Base-by-base conservation (phyloP, 2,888 invertebrate genomes). In the Polyommatus iphigenia region DNA sequence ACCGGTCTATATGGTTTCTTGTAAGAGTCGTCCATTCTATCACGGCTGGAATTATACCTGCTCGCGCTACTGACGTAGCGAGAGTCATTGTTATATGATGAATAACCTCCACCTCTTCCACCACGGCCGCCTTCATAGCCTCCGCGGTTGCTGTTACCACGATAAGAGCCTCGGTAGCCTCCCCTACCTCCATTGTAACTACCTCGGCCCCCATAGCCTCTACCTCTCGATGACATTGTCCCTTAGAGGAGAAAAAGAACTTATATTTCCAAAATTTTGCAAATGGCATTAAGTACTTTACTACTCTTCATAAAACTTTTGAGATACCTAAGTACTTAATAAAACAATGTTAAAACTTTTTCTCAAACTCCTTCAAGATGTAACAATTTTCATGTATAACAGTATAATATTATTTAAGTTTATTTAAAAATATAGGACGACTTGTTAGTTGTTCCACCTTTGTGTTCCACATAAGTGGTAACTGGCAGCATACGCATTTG, bases 1-100 rank as follows among this genome's bases (percentile, higher is more conserved):
- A 94, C 94, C 77, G 92, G 88, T 91, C 94, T 87, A 84, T 94
- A 94, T 7, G 91, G 83, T 81, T 93, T 94, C 84, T 94, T 94
- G 81, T 93, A 94, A 0, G 93, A 89, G 71, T 94, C 93, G 62
- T 94, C 94, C 76, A 92, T 89, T 81, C 93, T 87, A 77, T 93
- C 93, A 57, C 93, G 88, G 77, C 85, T 85, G 73, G 87, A 87
- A 78, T 87, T 87, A 80, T 93, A 93, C 85, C 92, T 87, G 80
- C 87, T 89, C n/a, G 85, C 86, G 79, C 89, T 87, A 79, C 87
- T 90, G 79, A 87, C 89, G 82, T 94, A 93, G 78, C 93, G 90
- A 0, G 89, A 89, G 1, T 93, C 93, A 82, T 87, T 91, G 80
- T 91, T 90, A 82, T 91, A 92, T 2, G 91, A 91, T 13, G 88